Conservation (phyloP, 1,140 invertebrate genomes). For the Eumeta japonica region DNA sequence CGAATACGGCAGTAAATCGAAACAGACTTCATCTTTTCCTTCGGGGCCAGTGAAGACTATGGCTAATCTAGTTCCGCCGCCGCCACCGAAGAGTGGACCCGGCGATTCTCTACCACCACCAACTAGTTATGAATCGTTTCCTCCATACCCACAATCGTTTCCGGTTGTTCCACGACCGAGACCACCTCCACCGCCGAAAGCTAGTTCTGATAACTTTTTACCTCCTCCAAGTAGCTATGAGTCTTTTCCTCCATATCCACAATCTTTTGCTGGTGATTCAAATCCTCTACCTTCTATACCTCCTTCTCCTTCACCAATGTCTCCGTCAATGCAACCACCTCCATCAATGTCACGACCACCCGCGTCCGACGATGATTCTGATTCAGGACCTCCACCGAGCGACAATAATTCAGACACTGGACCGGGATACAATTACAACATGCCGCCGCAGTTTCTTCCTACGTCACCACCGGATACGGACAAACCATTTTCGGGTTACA, state of each 20-base stretch:
- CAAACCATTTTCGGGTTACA: slow-evolving; percentile 23
- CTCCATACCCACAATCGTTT: slow-evolving; percentile 24
- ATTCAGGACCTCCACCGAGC: slow-evolving; percentile 7
- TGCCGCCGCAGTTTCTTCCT: too few relatives aligned
- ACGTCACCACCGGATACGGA: too few relatives aligned
- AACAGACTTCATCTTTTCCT: slow-evolving; percentile 23
- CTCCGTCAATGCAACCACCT: too few relatives aligned
- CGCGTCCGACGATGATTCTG: slow-evolving; percentile 5
- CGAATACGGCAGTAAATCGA: slow-evolving; percentile 26
- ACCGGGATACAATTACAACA: slow-evolving; percentile 4
- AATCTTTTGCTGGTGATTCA: not conserved
- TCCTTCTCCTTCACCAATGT: slow-evolving; percentile 10
- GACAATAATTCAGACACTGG: too few relatives aligned
- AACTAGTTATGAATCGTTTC: slow-evolving; percentile 40
- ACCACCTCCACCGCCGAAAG: slow-evolving; percentile 11
- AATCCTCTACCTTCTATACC: slow-evolving; percentile 8
- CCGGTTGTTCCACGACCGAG: slow-evolving; percentile 12
- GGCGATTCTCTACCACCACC: slow-evolving; percentile 33
- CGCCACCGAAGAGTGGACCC: slow-evolving; percentile 25
- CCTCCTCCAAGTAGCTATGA: too few relatives aligned
- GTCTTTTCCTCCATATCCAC: not conserved
- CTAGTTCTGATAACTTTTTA: too few relatives aligned
- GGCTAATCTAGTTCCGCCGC: slow-evolving; percentile 35
- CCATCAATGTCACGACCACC: slow-evolving; percentile 11
- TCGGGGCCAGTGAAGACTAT: slow-evolving; percentile 21